Evolutionary conservation across 2,113 vertebrate genomes (phyloP).

Genomic region (cattle (Bos taurus)): DNA sequence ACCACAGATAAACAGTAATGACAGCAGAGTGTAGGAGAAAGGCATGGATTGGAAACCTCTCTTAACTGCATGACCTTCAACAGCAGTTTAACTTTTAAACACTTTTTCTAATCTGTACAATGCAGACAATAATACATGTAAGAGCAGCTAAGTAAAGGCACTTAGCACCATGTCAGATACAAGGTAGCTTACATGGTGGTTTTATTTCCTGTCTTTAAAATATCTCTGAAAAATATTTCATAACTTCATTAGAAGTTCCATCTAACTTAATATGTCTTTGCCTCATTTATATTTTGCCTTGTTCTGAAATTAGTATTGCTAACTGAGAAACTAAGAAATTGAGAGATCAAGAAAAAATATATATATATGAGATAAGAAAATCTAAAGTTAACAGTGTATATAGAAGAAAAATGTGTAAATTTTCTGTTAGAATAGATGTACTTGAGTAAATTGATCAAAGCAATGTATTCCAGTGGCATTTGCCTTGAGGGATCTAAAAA

Average conservation of each 20-base stretch:
- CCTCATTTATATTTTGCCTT: background rate
- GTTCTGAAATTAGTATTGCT: background rate
- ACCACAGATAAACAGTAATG: background rate
- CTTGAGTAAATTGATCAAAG: background rate
- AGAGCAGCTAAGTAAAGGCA: background rate
- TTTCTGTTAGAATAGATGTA: background rate
- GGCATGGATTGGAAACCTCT: background rate
- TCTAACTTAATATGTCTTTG: background rate
- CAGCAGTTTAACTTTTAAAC: background rate
- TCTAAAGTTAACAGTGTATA: background rate
- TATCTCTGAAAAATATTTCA: background rate
- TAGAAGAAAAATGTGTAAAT: background rate
- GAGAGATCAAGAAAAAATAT: background rate
- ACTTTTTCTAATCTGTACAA: background rate
- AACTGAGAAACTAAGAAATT: background rate
- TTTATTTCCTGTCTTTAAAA: constrained; percentile 19
- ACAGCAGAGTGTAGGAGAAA: background rate
- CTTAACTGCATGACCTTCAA: background rate
- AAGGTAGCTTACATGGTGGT: background rate
- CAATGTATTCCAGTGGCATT: background rate
- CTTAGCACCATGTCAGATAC: background rate
- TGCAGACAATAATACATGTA: background rate
- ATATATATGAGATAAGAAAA: background rate
- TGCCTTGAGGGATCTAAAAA: constrained; percentile 27
- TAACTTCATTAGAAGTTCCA: background rate